Base-by-base conservation (phyloP, 1,140 invertebrate genomes). In the Anoplophora glabripennis region DNA sequence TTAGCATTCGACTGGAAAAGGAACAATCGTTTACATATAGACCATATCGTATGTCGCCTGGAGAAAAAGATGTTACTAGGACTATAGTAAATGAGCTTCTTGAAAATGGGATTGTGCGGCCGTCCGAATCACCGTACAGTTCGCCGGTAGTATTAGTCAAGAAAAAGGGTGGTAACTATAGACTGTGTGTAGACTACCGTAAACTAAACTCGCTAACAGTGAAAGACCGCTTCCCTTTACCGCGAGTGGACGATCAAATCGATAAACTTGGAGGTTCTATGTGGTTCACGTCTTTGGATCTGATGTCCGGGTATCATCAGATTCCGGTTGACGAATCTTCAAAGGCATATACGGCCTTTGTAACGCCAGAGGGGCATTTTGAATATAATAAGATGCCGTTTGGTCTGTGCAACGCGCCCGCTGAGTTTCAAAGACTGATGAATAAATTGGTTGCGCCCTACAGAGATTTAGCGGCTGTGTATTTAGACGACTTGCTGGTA, bases 121-220 rank as follows among this genome's bases (percentile, higher is more conserved):
- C 11, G 14, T 40, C 14, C 4, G 38, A 11, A n/a, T 74, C 72
- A 14, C 73, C 73, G 21, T 83, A 77, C 72, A 65, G 72, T 10
- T 74, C 73, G 46, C 78, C 77, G 0, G 60, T 81, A 0, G 72
- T 81, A 0, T 40, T 73, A n/a, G 64, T 72, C 0, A 59, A 61
- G 17, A 69, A 72, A 18, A 69, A 72, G 42, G 65, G 67, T 51
- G 65, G 69, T 8, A 37, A 54, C 5, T 46, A 55, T 33, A 49
- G 71, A 34, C 36, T 73, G 12, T 69, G 65, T 48, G 55, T 70
- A 3, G 71, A 74, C 45, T 73, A 52, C 49, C 21, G 69, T 5
- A 59, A 59, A 11, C 36, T 58, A 1, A 52, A 58, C 35, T 41
- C 10, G 11, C 63, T 57, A 40, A 68, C 70, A 15, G 47, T 66